Conservation (phyloP, 2,888 invertebrate species). For the Drosophila rubida region DNA sequence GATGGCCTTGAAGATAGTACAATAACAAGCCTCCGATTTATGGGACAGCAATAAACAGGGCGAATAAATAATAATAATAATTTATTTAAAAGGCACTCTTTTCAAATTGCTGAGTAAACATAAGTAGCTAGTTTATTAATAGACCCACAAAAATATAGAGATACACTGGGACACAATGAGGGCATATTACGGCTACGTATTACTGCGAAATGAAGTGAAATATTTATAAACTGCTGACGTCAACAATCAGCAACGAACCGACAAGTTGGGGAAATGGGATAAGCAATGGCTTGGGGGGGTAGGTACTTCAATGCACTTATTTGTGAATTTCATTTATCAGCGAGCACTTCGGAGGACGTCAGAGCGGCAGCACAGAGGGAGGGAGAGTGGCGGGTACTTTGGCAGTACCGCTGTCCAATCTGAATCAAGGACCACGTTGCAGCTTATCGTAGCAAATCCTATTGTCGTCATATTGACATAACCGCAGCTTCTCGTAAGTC, state of each 20-base stretch:
- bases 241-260: constrained; percentile 33
- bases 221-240: constrained; percentile 70
- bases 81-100: not conserved
- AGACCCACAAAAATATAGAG: not conserved
- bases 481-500: constrained; percentile 56
- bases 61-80: constrained; percentile 1
- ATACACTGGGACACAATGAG: not conserved
- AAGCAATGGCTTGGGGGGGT: constrained; percentile 19
- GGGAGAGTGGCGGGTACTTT: constrained; percentile 22
- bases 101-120: constrained; percentile 3
- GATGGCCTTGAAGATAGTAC: not conserved
- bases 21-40: not conserved
- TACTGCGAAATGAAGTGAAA: constrained; percentile 38
- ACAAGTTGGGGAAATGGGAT: not conserved
- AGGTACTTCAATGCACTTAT: constrained; percentile 68
- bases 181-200: constrained; percentile 26
- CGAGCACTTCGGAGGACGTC: constrained; percentile 42
- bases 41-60: not conserved
- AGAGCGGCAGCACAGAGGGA: constrained; percentile 10
- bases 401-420: constrained; percentile 29
- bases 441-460: constrained; percentile 75
- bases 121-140: not conserved
- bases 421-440: constrained; percentile 66
- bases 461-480: constrained; percentile 78
- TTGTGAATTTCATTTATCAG: constrained; percentile 78